Evolutionary conservation across 2,888 invertebrate genomes (phyloP), one percentile per base, ranked within the genome.

Genomic region (Drosophila longiperda): DNA sequence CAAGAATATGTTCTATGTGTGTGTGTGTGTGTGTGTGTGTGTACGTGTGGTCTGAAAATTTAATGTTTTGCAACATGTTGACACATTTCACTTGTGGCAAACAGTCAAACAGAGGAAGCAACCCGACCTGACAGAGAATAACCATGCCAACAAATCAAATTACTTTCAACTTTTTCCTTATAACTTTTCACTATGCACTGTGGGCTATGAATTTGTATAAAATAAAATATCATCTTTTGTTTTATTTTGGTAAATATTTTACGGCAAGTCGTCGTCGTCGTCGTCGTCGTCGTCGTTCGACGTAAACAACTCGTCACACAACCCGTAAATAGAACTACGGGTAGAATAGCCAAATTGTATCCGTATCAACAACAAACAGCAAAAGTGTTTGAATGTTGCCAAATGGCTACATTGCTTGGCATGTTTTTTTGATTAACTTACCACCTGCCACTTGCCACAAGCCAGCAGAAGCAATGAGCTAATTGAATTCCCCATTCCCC

Each of bases 251-350:
- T 11, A 49, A 17, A 29, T 49, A 17, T 49, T 29, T 49, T 29
- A 26, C 26, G n/a, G 26, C 26, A 36, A 36, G 42, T 17, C 38
- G 38, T 38, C 29, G 26, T 45, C 29, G 36, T 42, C 45, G 48
- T 33, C n/a, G 20, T 17, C 45, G 38, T 38, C 34, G 32, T 45
- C 29, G 36, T 42, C 45, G 48, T 26, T 17, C 17, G 58, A 58
- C 68, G 64, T 66, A 78, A 78, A 75, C 79, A 78, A 78, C 75
- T 66, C 78, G 79, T 78, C 78, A 78, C 62, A 64, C 42, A 23
- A 9, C n/a, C 49, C 67, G 5, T 58, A 73, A 79, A 79, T 79
- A 76, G 76, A 60, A 54, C 17, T 54, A 36, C 36, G 55, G 49
- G 33, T 42, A 29, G 29, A 65, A 59, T 40, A 29, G 32, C 50